Base-by-base conservation (phyloP, 1,140 invertebrate genomes). In the Chymomyza costata region DNA sequence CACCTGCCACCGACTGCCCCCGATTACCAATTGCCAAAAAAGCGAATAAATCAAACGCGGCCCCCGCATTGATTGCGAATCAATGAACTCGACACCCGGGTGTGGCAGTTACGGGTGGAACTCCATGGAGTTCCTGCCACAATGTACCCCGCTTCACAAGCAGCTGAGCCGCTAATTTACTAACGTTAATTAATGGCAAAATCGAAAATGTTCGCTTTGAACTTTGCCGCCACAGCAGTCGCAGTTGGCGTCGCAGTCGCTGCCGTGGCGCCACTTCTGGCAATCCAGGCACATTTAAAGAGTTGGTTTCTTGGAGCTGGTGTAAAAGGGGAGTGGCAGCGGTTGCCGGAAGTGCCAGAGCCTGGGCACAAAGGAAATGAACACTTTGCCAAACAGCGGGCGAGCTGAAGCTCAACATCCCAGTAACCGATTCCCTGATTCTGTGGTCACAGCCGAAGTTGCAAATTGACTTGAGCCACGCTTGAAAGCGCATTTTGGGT, bases 131-230 rank as follows among this genome's bases (percentile, higher is more conserved):
- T 37, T 28, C 5, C 16, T 62, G 54, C 46, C 48, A 60, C 45
- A 15, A 65, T 25, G 21, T 25, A 25, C 21, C n/a, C n/a, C 21
- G 21, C 21, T 5, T 5, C 21, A 25, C 60, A 57, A 62, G 46
- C 52, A 18, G 15, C 25, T 34, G 17, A 32, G 45, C 48, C 47
- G 65, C 71, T 76, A 78, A 76, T 76, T 76, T 76, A 70, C 65
- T 66, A 76, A 66, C 71, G 71, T 78, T 76, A 76, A 76, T 76
- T 76, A 76, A 76, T 78, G 62, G 71, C 50, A 49, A 66, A 70
- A 78, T 76, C 65, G 71, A 70, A 78, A 70, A 66, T 76, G 49
- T 53, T 70, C 57, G 57, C 65, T 76, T 76, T 76, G 71, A 76
- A 70, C 71, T 76, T 76, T 65, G 70, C 60, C 50, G 32, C 45